Conservation (phyloP, 2,113 vertebrate genomes). For the Pituophis catenifer region DNA sequence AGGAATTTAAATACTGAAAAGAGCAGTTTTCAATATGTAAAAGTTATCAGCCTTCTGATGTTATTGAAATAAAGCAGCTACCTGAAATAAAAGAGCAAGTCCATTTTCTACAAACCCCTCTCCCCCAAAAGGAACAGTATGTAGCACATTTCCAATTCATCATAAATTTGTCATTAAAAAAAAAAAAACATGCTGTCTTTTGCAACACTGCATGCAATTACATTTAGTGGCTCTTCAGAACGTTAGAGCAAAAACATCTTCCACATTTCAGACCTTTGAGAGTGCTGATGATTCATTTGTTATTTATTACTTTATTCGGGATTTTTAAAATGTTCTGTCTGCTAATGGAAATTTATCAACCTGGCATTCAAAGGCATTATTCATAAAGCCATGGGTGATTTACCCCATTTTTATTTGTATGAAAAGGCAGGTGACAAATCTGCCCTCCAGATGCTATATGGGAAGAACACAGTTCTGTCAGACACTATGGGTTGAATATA, state of each 20-base stretch:
- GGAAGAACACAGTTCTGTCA: background rate
- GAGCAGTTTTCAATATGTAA: slow-evolving; percentile 6
- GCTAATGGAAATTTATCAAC: background rate
- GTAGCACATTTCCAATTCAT: slow-evolving; percentile 14
- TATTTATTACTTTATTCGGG: background rate
- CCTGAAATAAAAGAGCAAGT: background rate
- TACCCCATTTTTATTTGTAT: background rate
- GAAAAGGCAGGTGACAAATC: background rate
- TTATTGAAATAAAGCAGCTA: slow-evolving; percentile 28
- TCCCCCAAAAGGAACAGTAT: background rate
- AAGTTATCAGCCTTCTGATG: background rate
- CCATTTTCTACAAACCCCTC: background rate
- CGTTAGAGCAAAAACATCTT: slow-evolving; percentile 13
- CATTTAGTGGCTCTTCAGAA: slow-evolving; percentile 21
- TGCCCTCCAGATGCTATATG: background rate
- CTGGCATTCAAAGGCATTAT: background rate
- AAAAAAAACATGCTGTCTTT: background rate
- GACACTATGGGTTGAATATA: background rate
- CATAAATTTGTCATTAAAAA: slow-evolving; percentile 2
- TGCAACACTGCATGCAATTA: slow-evolving; percentile 7
- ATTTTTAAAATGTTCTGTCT: slow-evolving; percentile 6
- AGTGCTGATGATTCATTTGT: slow-evolving; percentile 8
- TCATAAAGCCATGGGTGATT: background rate
- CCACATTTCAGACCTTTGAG: slow-evolving; percentile 24
- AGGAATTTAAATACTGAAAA: background rate